phyloP scores from a whole-genome alignment of 2,797 vertebrate genomes.

The Diglossa cyanea region DNA sequence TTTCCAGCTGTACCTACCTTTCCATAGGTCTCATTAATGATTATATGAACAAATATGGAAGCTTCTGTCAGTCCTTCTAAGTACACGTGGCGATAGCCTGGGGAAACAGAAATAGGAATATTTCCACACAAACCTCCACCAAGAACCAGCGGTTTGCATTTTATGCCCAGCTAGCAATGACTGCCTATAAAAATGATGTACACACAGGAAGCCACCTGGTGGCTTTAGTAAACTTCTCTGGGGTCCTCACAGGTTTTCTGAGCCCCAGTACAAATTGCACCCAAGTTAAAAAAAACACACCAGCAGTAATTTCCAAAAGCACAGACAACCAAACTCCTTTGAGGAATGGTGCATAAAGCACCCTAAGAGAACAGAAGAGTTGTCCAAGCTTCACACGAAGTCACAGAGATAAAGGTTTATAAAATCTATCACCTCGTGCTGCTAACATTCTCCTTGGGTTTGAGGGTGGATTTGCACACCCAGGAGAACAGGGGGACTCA shows the following conservation, averaged over 20 bases:
- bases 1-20: slow-evolving; percentile 81
- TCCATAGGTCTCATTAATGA: slow-evolving; percentile 94
- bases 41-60: slow-evolving; percentile 95
- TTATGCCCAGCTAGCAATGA: not conserved
- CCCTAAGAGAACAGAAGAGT: not conserved
- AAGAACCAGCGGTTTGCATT: not conserved
- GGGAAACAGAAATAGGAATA: not conserved
- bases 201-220: not conserved
- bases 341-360: not conserved
- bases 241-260: not conserved
- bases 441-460: not conserved
- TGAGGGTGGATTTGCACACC: not conserved
- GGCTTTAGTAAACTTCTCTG: not conserved
- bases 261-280: not conserved
- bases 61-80: slow-evolving; percentile 95
- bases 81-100: slow-evolving; percentile 96
- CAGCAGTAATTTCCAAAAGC: not conserved
- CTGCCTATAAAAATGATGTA: not conserved
- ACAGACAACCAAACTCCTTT: not conserved
- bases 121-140: not conserved
- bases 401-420: not conserved
- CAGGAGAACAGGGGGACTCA: slow-evolving; percentile 43
- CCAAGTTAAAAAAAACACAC: not conserved
- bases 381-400: not conserved
- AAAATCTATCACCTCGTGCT: accelerated